These are phyloP conservation scores for Odobenus rosmarus DNA, from an alignment of 2,113 vertebrate species.

Conservation along the genomic window DNA sequence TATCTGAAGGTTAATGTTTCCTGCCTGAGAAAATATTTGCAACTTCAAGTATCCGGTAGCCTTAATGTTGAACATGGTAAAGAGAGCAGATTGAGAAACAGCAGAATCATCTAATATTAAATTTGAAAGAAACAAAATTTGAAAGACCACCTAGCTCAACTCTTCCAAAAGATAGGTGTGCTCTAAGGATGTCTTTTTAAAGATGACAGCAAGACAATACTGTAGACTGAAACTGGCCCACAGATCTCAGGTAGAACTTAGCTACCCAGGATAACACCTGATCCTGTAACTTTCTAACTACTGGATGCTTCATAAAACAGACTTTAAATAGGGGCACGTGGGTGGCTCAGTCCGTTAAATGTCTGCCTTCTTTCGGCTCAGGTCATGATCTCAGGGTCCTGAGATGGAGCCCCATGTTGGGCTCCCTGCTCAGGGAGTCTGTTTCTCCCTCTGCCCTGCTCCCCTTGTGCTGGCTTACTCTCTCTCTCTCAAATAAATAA, in stretches of 20 bases:
- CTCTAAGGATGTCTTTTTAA: not conserved
- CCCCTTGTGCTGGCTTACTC: too few species aligned
- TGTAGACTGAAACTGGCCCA: not conserved
- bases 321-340: not conserved
- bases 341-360: too few species aligned
- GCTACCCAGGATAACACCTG: not conserved
- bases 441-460: too few species aligned
- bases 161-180: not conserved
- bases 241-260: not conserved
- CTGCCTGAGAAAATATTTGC: conserved; percentile 7
- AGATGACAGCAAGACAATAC: not conserved
- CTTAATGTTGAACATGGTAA: not conserved
- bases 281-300: not conserved
- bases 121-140: not conserved
- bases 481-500: too few species aligned
- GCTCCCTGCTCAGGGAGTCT: too few species aligned
- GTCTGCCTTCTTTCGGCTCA: too few species aligned
- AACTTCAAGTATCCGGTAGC: not conserved
- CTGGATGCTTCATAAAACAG: not conserved
- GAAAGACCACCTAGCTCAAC: not conserved
- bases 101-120: not conserved
- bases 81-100: not conserved
- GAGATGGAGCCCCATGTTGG: too few species aligned
- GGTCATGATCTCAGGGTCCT: too few species aligned
- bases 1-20: conserved; percentile 24